Percentiles rank a stretch among this genome's conserved stretches.
These are phyloP conservation scores for Cyanoramphus novaezelandiae DNA, from an alignment of 2,113 vertebrate genomes.

Conservation along the genomic window DNA sequence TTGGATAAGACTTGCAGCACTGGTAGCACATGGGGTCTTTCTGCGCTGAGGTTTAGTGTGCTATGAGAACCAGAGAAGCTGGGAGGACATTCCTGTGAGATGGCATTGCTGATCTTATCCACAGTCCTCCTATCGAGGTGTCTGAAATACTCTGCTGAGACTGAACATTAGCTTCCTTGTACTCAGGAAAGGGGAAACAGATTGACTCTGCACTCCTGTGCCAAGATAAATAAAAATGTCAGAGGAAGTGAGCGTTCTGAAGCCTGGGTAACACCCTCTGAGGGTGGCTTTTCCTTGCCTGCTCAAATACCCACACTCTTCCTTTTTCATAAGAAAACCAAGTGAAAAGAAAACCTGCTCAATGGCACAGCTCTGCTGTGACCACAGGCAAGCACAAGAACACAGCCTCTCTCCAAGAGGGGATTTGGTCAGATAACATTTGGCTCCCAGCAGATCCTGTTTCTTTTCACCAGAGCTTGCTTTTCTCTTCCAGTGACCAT, in stretches of 20 bases:
- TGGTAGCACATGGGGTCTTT: not conserved
- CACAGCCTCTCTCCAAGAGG: not conserved
- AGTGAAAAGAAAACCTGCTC: not conserved
- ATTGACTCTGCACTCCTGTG: not conserved
- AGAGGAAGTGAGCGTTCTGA: constrained; percentile 1
- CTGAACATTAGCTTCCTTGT: not conserved
- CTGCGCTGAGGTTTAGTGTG: not conserved
- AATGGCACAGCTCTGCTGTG: not conserved
- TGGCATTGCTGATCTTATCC: not conserved
- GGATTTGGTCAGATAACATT: not conserved
- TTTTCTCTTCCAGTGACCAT: not conserved
- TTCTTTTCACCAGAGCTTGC: not conserved
- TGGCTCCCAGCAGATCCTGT: not conserved
- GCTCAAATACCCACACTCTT: not conserved
- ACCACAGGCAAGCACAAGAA: not conserved
- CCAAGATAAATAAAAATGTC: constrained; percentile 50
- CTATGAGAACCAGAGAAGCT: not conserved
- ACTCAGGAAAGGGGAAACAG: constrained; percentile 28
- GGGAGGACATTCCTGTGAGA: not conserved
- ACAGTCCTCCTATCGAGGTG: not conserved
- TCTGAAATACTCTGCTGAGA: not conserved
- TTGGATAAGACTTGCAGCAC: not conserved
- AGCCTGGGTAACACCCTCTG: not conserved
- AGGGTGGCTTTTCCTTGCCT: not conserved
- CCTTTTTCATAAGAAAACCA: not conserved